These are phyloP conservation scores for Ischnura elegans DNA, from an alignment of 2,888 invertebrate species.

Conservation along the genomic window DNA sequence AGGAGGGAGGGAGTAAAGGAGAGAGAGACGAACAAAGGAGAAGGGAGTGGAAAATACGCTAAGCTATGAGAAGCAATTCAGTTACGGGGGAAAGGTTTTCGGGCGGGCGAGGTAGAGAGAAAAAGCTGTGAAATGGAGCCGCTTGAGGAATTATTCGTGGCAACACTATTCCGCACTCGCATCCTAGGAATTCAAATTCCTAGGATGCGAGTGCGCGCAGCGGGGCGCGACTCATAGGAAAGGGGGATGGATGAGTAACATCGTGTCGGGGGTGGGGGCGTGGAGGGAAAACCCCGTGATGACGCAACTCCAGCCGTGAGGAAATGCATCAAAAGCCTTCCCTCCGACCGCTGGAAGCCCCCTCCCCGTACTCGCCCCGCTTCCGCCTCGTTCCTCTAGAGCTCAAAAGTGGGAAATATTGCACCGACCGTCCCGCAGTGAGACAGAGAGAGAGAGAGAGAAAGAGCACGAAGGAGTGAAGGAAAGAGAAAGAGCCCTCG, in stretches of 20 bases:
- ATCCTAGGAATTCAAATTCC: background rate
- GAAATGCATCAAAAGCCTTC: conserved; percentile 23
- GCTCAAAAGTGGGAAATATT: conserved; percentile 20
- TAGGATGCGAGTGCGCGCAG: too few species aligned
- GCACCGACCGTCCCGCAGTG: background rate
- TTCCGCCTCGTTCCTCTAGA: background rate
- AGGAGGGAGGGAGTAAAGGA: background rate
- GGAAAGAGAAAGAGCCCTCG: background rate
- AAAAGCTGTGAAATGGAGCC: background rate
- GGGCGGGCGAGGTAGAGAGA: background rate
- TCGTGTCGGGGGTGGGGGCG: background rate
- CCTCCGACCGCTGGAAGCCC: background rate
- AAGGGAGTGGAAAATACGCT: too few species aligned
- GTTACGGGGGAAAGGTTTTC: background rate
- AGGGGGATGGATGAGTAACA: background rate
- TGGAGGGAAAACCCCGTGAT: background rate
- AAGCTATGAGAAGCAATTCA: conserved; percentile 15
- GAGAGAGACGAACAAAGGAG: background rate
- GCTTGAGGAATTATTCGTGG: conserved; percentile 20
- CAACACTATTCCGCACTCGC: background rate
- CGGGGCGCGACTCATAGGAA: background rate
- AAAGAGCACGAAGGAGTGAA: too few species aligned
- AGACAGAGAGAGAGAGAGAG: background rate
- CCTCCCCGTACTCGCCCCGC: background rate
- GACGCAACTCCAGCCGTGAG: background rate